phyloP scores from a whole-genome alignment of 2,797 vertebrate species.

The Holocentrus rufus region DNA sequence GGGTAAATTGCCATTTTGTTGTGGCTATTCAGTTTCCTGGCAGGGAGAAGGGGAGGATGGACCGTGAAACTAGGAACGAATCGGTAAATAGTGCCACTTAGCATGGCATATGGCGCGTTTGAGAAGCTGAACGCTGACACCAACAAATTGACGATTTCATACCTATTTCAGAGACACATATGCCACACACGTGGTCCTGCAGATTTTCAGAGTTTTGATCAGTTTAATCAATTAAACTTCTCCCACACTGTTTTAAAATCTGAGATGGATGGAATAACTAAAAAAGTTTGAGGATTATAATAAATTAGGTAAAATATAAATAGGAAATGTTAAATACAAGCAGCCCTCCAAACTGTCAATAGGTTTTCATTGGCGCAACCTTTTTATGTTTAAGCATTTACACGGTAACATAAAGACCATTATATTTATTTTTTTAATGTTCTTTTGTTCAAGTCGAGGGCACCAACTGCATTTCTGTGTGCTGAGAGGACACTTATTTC shows the following conservation, averaged over 20 bases:
- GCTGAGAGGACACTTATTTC: conserved; percentile 61
- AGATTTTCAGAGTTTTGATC: not conserved
- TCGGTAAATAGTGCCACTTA: conserved; percentile 77
- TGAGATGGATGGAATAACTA: not conserved
- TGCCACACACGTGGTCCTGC: conserved; percentile 77
- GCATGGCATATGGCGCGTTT: conserved; percentile 75
- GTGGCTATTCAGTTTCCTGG: conserved; percentile 74
- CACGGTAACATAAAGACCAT: not conserved
- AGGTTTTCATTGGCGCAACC: too few species aligned
- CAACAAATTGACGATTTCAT: conserved; percentile 87
- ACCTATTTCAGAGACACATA: conserved; percentile 77
- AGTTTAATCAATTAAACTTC: not conserved
- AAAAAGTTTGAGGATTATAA: not conserved
- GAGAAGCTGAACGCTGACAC: conserved; percentile 72
- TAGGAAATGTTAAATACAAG: too few species aligned
- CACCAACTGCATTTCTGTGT: conserved; percentile 45
- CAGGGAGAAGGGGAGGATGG: conserved; percentile 76
- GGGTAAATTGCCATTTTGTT: conserved; percentile 82
- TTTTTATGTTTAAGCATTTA: too few species aligned
- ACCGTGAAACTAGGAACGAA: conserved; percentile 87
- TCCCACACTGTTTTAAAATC: rapidly evolving
- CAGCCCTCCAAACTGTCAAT: not conserved
- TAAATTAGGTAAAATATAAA: not conserved
- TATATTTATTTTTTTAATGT: not conserved
- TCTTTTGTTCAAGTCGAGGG: conserved; percentile 12